A percentile compares a stretch with the other conserved stretches of the same genome.
Conservation (phyloP, 2,797 vertebrate species). For the Melanotaenia pygmaea region DNA sequence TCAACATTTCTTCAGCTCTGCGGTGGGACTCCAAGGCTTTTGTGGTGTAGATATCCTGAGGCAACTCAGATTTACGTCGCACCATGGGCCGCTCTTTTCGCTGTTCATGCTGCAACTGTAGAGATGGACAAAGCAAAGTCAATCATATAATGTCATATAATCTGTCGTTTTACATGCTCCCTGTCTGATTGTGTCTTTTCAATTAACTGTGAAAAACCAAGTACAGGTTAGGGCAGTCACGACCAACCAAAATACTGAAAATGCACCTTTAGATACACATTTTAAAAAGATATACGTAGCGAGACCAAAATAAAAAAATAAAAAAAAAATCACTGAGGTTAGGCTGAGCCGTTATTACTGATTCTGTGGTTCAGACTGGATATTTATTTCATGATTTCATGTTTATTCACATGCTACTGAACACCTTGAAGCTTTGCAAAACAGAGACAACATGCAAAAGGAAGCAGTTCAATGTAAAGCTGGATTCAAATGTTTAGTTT, state of each 20-base stretch:
- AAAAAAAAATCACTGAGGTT: not conserved
- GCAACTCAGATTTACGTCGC: conserved; percentile 96
- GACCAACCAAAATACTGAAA: not conserved
- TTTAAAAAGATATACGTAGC: not conserved
- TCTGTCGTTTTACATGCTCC: not conserved
- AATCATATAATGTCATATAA: not conserved
- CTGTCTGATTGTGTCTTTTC: not conserved
- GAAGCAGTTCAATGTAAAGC: conserved; percentile 24
- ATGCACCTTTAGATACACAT: not conserved
- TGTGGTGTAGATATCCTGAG: conserved; percentile 98
- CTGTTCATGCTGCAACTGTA: conserved; percentile 90
- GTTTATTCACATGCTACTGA: not conserved
- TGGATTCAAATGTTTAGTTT: conserved; percentile 64
- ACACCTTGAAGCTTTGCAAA: not conserved
- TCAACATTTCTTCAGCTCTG: conserved; percentile 92
- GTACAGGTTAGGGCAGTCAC: not conserved
- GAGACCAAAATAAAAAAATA: not conserved
- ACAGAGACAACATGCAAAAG: conserved; percentile 42
- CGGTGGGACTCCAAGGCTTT: conserved; percentile 98
- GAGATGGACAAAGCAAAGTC: conserved; percentile 9
- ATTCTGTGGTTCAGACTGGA: not conserved
- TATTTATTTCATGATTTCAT: not conserved
- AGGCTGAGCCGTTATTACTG: not conserved
- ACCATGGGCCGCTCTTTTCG: conserved; percentile 92
- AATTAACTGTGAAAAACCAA: conserved; percentile 2